These are phyloP conservation scores for Sinotaia quadrata DNA, from an alignment of 2,888 invertebrate genomes.

Conservation along the genomic window DNA sequence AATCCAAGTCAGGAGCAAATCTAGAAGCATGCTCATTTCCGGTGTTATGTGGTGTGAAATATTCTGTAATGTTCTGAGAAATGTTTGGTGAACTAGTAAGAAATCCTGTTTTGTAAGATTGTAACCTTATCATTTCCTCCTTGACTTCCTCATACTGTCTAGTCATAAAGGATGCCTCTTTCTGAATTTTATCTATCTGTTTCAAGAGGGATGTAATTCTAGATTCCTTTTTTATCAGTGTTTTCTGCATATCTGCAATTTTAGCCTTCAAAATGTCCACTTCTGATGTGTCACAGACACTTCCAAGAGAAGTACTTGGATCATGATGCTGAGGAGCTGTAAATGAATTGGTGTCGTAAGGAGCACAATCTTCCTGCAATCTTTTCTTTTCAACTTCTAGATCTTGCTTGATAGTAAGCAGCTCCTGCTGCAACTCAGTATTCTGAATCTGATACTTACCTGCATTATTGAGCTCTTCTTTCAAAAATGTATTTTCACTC, in stretches of 20 bases:
- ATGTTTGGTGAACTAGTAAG: no score
- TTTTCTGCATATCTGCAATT: constrained; percentile 39
- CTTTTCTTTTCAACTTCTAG: constrained; percentile 9
- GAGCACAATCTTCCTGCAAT: background rate
- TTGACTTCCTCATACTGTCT: constrained; percentile 32
- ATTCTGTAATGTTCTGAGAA: constrained; percentile 16
- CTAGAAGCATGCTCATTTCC: no score
- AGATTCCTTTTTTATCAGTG: constrained; percentile 50
- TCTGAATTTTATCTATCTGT: constrained; percentile 31
- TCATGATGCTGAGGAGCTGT: no score
- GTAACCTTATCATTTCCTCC: constrained; percentile 31
- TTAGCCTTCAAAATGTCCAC: constrained; percentile 15
- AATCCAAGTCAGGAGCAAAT: no score
- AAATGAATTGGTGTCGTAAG: no score
- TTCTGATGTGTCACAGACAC: background rate
- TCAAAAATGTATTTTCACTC: background rate
- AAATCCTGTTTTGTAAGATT: no score
- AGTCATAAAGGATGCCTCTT: constrained; percentile 24
- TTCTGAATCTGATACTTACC: constrained; percentile 28
- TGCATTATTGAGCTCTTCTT: no score
- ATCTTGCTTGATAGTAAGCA: constrained; percentile 10
- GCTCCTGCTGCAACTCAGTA: constrained; percentile 24
- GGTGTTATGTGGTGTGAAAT: constrained; percentile 11
- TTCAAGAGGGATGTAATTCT: constrained; percentile 45
- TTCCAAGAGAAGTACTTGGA: background rate